Evolutionary conservation across 2,113 vertebrate species (phyloP), one percentile per base, ranked within the genome.

Genomic region (Psilopogon haemacephalus): DNA sequence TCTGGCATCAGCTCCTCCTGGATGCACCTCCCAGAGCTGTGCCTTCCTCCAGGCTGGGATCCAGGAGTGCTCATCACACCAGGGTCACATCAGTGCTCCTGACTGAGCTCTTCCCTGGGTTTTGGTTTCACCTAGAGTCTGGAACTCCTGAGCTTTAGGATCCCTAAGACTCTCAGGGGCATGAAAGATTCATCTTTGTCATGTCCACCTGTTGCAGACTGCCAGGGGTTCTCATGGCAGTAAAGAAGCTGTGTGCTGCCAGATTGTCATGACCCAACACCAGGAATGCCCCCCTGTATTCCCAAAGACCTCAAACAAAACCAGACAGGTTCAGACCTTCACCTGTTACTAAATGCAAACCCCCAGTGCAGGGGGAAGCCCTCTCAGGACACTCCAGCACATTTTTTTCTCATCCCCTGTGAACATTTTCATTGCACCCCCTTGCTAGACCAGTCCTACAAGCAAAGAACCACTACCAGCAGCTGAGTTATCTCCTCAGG

Each of bases 11-110:
- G 75, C 64, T 48, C 38, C 44, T 71, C 82, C 60, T 2, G 72
- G 71, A 28, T 2, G 13, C 30, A 37, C 65, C 7, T 62, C 48
- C 40, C 54, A 23, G 2, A 0, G 6, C 40, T 1, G 0, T 35
- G 54, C 23, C 33, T 14, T 81, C 17, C 70, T 44, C 68, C 48
- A 23, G 35, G 50, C 23, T 40, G 70, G 54, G 30, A 58, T 18
- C 50, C 75, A 46, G 88, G n/a, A 86, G 58, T 2, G 1, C 3
- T 23, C 70, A 30, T 0, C 2, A 2, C 40, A n/a, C 15, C 8
- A 17, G 69, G 33, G 33, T 17, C 70, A 40, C 77, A 30, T 0
- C 1, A 0, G 8, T n/a, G 78, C 24, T 76, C 35, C 68, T 23
- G 10, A 12, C 30, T 13, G 37, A 87, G 70, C 52, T 60, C 27